These are phyloP conservation scores for Hyposoter dolosus DNA, from an alignment of 2,888 invertebrate genomes.

Conservation along the genomic window DNA sequence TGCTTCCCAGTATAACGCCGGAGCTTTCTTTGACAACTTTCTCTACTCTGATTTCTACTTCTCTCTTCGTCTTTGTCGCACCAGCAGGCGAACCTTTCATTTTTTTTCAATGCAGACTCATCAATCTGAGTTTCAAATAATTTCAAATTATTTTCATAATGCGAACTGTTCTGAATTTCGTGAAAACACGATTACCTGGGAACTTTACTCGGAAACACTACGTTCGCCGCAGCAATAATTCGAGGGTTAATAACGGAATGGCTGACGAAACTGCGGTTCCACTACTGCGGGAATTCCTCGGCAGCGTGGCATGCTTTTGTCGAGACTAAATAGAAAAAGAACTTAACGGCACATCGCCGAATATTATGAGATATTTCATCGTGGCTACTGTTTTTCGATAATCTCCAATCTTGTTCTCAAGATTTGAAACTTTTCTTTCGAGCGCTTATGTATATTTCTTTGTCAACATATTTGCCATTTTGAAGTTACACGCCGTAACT, in stretches of 20 bases:
- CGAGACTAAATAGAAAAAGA: background rate
- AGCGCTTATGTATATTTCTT: background rate
- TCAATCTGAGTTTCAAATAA: background rate
- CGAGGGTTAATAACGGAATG: background rate
- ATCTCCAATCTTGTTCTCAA: background rate
- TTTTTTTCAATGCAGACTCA: background rate
- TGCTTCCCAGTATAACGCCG: background rate
- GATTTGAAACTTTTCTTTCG: background rate
- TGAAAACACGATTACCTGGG: background rate
- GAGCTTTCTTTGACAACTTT: background rate
- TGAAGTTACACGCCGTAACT: background rate
- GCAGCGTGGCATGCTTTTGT: background rate
- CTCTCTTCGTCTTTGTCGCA: background rate
- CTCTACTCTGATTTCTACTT: background rate
- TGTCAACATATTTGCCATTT: background rate
- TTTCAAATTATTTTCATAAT: background rate
- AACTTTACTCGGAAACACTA: background rate
- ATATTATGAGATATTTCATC: background rate
- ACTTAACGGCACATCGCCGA: background rate
- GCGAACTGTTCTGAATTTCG: background rate
- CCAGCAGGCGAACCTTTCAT: background rate
- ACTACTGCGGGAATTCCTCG: background rate
- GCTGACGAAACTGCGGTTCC: background rate
- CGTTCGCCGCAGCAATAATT: background rate
- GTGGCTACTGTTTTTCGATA: background rate